Evolutionary conservation across 2,797 vertebrate species (phyloP).

Genomic region (Esox masquinongy): DNA sequence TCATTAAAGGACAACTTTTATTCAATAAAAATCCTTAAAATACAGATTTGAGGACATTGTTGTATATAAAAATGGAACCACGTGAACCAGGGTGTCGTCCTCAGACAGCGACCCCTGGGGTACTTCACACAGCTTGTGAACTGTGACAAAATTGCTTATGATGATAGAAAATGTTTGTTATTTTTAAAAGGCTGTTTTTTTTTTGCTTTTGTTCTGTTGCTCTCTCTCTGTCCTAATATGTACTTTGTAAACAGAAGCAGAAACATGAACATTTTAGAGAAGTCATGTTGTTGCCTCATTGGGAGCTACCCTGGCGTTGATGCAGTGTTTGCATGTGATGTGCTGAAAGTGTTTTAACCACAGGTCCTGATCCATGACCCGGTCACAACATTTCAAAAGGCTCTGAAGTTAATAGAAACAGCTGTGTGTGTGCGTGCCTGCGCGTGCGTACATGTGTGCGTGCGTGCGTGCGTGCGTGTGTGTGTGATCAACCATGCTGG

Average conservation of each 20-base stretch:
- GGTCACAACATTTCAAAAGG: conserved; percentile 51
- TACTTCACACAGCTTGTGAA: conserved; percentile 34
- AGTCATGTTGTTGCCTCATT: conserved; percentile 65
- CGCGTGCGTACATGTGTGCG: conserved; percentile 41
- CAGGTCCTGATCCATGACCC: conserved; percentile 44
- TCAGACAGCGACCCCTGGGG: conserved; percentile 9
- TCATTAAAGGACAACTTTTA: conserved; percentile 70
- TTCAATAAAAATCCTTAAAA: conserved; percentile 58
- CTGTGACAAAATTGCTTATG: conserved; percentile 51
- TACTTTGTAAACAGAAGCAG: conserved; percentile 53
- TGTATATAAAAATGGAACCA: conserved; percentile 56
- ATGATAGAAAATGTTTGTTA: conserved; percentile 32
- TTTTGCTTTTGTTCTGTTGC: conserved; percentile 50
- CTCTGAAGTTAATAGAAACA: conserved; percentile 35
- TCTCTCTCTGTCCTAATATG: conserved; percentile 49
- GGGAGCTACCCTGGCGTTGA: conserved; percentile 55
- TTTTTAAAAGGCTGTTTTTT: conserved; percentile 36
- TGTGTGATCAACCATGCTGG: conserved; percentile 43
- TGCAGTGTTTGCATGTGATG: conserved; percentile 65
- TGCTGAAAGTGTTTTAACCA: conserved; percentile 50
- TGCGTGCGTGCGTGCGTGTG: conserved; percentile 35
- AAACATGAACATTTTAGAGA: conserved; percentile 51
- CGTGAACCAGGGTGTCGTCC: conserved; percentile 31
- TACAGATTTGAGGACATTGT: conserved; percentile 55
- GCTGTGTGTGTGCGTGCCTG: conserved; percentile 29